A percentile compares a stretch with the other conserved stretches of the same genome.
These are phyloP conservation scores for Nephrotoma appendiculata DNA, from an alignment of 2,888 invertebrate species.

Conservation along the genomic window DNA sequence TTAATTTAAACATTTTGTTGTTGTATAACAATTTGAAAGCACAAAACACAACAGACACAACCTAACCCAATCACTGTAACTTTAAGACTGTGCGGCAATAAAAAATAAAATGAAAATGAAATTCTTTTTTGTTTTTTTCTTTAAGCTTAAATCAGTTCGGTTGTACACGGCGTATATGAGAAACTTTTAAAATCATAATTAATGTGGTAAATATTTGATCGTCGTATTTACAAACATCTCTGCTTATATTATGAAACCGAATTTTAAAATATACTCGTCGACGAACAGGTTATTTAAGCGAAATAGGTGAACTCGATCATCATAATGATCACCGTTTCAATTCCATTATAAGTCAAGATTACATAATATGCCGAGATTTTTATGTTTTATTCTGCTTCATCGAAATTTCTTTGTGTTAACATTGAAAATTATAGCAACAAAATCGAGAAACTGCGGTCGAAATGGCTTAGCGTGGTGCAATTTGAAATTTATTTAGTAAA, in stretches of 20 bases:
- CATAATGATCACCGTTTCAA: neutral
- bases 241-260: neutral
- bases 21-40: neutral
- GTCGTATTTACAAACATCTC: neutral
- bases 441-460: too few species aligned
- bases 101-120: neutral
- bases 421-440: too few species aligned
- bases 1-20: neutral
- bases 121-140: neutral
- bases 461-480: too few species aligned
- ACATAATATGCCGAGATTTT: neutral
- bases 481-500: too few species aligned
- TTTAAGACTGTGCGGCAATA: neutral
- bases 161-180: neutral
- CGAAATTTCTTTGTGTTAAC: too few species aligned
- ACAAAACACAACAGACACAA: neutral
- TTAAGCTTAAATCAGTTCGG: neutral
- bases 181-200: neutral
- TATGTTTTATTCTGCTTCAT: too few species aligned
- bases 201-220: neutral
- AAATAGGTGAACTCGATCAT: neutral
- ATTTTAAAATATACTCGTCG: neutral
- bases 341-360: neutral
- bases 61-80: neutral
- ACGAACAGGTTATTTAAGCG: neutral